These are phyloP conservation scores for Paracentrotus lividus DNA, from an alignment of 53 echinoderm and acorn worm species.

Conservation along the genomic window DNA sequence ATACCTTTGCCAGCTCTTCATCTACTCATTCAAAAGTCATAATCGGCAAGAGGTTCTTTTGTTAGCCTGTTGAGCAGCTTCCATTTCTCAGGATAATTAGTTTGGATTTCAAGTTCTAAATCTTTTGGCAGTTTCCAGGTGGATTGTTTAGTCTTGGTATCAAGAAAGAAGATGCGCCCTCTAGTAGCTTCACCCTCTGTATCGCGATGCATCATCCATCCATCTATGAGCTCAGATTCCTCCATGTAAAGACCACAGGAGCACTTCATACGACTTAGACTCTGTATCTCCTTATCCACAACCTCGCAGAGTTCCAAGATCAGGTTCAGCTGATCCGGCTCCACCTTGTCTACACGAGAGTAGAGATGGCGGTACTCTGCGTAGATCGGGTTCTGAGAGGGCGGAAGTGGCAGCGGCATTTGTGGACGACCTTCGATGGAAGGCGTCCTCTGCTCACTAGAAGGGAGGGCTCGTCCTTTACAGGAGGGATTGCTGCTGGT, in stretches of 20 bases:
- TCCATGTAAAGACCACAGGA: constrained; percentile 91
- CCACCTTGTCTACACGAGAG: constrained; percentile 78
- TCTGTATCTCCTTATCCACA: constrained; percentile 72
- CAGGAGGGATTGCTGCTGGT: not conserved
- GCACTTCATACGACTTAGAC: constrained; percentile 79
- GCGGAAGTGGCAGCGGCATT: constrained; percentile 73
- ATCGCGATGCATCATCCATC: constrained; percentile 96
- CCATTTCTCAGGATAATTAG: constrained; percentile 68
- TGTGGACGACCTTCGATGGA: constrained; percentile 72
- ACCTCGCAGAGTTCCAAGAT: constrained; percentile 77
- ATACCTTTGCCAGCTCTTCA: not conserved
- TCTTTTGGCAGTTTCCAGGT: constrained; percentile 79
- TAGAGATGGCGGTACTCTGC: constrained; percentile 83
- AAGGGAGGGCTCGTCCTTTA: no score
- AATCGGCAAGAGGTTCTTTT: constrained; percentile 40
- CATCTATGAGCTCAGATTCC: constrained; percentile 80
- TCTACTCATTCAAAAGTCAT: constrained; percentile 37
- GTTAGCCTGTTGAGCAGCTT: constrained; percentile 56
- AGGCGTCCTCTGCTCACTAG: not conserved
- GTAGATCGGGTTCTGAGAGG: constrained; percentile 72
- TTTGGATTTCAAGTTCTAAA: constrained; percentile 65
- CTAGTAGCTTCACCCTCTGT: constrained; percentile 75
- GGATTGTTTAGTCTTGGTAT: constrained; percentile 76
- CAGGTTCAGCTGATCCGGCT: constrained; percentile 73
- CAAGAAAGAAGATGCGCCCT: constrained; percentile 85